Evolutionary conservation across 2,113 vertebrate species (phyloP), one percentile per base, ranked within the genome.

Genomic region (Esox niger): DNA sequence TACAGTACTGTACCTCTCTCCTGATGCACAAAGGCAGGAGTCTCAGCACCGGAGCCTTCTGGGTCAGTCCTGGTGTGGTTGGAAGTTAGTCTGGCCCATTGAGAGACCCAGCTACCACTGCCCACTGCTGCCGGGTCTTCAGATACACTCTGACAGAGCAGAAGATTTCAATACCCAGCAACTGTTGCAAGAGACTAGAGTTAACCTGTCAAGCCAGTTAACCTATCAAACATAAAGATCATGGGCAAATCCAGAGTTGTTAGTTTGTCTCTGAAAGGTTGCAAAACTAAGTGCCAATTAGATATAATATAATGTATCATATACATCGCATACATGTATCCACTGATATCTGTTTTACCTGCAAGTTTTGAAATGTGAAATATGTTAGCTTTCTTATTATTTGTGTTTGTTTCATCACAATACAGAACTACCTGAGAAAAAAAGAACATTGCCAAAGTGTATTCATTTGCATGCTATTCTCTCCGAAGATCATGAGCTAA

Each of bases 21-120:
- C 85, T 95, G 84, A 74, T 91, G 86, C 80, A 86, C 73, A 75
- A 93, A 90, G 46, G 86, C 67, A 64, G 88, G 86, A 10, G 94
- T 87, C 64, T 96, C 95, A 77, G 92, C 76, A 69, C 91, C 91
- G 10, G 92, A 88, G 69, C 95, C 95, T 84, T 94, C 95, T 74
- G 93, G 93, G 67, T 98, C 96, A 67, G 94, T 95, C 82, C 90
- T 92, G 58, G 94, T 96, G 79, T 99, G 96, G 90, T 94, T 97
- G 75, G 95, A 95, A 86, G 96, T 94, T 84, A 97, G 81, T 90
- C 93, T 96, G 78, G 97, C 95, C 97, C 97, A 99, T 33, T 98
- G 93, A 13, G 96, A 98, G 26, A 97, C 94, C 97, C 97, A 98
- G 11, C 91, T 93, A 21, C 20, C 21, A 52, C 47, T 52, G 47